Evolutionary conservation across 2,797 vertebrate genomes (phyloP), one percentile per base, ranked within the genome.

Genomic region (Trematomus bernacchii): DNA sequence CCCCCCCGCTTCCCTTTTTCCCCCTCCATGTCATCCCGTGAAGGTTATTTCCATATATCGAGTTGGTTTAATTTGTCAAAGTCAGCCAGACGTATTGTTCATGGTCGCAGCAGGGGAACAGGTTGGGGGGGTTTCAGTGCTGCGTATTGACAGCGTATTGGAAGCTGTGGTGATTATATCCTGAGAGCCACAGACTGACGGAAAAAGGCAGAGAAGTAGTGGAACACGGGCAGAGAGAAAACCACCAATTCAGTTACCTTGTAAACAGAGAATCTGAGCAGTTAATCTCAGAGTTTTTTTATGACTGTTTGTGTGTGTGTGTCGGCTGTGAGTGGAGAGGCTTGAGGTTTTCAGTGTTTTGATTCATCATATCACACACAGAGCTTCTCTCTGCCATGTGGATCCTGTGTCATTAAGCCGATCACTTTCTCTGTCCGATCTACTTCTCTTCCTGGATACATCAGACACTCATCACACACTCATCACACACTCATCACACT

Each of bases 1-100:
- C 12, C 37, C 42, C 33, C 33, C 8, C 33, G 8, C 18, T 27
- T 68, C 48, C 40, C 55, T 18, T 37, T 69, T 44, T 27, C 57
- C 59, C 57, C 59, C 37, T 53, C 61, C 64, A 47, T 86, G 80
- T 85, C 80, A 79, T 81, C 61, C 76, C 40, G 64, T 84, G 92
- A 93, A 94, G 92, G 92, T 92, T 94, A 93, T 90, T 89, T 92
- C 91, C 85, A 89, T 92, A 91, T 89, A 91, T 93, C 51, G 67
- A 84, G 77, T 86, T 82, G 85, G 87, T 93, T 92, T 93, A 87
- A 95, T 94, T 93, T 91, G 89, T 94, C 91, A 93, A 89, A 93
- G 90, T 91, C 88, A 81, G 84, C 63, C 79, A 84, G 80, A 83
- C 85, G 71, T 85, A 87, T 90, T 88, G 86, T 83, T 79, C 85